Evolutionary conservation across 2,888 invertebrate genomes (phyloP).

Genomic region (Chrysotoxum bicinctum): DNA sequence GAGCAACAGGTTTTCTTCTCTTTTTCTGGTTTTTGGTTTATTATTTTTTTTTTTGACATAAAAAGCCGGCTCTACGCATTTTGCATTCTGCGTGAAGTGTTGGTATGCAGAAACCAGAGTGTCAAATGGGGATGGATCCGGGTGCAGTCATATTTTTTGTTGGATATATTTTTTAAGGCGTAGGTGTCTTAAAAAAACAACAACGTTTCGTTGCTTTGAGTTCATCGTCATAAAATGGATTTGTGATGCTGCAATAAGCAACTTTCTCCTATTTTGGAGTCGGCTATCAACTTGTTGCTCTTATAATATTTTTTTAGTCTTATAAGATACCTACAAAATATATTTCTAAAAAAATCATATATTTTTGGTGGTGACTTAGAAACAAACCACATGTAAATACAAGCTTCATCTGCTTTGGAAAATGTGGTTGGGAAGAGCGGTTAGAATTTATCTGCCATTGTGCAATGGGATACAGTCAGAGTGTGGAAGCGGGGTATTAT

Average conservation of each 20-base stretch:
- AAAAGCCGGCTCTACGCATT: conserved; percentile 50
- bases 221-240: background rate
- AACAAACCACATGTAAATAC: too few species aligned
- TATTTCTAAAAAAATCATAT: too few species aligned
- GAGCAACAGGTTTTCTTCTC: conserved; percentile 61
- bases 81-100: conserved; percentile 18
- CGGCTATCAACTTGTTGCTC: background rate
- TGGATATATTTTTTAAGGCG: background rate
- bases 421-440: too few species aligned
- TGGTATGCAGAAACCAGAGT: background rate
- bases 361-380: too few species aligned
- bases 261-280: background rate
- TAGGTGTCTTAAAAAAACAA: background rate
- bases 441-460: too few species aligned
- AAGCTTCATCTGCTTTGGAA: too few species aligned
- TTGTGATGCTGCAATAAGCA: background rate
- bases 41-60: conserved; percentile 26
- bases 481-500: too few species aligned
- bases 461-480: too few species aligned
- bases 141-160: background rate
- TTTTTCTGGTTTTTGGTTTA: background rate
- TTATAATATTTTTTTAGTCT: too few species aligned
- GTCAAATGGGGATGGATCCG: background rate
- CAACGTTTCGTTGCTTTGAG: background rate
- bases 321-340: too few species aligned